Evolutionary conservation across 1,140 invertebrate genomes (phyloP).

Genomic region (Thaumetopoea pityocampa): DNA sequence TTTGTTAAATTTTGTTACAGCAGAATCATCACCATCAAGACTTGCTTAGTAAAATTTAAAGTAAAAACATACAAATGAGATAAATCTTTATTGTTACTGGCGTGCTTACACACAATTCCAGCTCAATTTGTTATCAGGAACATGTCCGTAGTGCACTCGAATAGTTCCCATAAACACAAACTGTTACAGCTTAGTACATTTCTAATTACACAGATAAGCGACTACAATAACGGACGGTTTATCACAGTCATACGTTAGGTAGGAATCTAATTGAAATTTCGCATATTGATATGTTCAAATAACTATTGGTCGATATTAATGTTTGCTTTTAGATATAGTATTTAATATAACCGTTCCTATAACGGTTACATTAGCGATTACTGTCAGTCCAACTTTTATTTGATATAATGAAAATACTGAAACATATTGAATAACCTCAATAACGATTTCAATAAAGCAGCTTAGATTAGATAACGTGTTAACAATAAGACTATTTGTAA

Average conservation of each 20-base stretch:
- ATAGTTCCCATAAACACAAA: constrained; percentile 68
- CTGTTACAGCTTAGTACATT: constrained; percentile 71
- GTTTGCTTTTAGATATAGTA: constrained; percentile 69
- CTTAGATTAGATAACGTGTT: no score
- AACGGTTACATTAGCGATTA: constrained; percentile 19
- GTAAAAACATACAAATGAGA: no score
- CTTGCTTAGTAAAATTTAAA: no score
- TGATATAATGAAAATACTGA: no score
- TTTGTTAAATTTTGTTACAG: no score
- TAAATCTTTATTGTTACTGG: no score
- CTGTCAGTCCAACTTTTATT: no score
- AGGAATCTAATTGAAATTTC: constrained; percentile 75
- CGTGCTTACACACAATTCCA: constrained; percentile 20
- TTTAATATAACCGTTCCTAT: constrained; percentile 51
- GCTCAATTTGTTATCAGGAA: constrained; percentile 41
- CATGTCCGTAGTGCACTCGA: constrained; percentile 50
- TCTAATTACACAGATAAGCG: constrained; percentile 72
- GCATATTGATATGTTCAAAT: constrained; percentile 71
- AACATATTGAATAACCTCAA: no score
- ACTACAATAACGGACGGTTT: constrained; percentile 70
- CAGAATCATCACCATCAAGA: no score
- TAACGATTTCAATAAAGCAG: no score
- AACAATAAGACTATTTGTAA: no score
- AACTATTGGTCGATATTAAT: constrained; percentile 73
- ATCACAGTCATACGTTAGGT: constrained; percentile 70